Base-by-base conservation (phyloP, 1,140 invertebrate species). In the Trichonephila inaurata region DNA sequence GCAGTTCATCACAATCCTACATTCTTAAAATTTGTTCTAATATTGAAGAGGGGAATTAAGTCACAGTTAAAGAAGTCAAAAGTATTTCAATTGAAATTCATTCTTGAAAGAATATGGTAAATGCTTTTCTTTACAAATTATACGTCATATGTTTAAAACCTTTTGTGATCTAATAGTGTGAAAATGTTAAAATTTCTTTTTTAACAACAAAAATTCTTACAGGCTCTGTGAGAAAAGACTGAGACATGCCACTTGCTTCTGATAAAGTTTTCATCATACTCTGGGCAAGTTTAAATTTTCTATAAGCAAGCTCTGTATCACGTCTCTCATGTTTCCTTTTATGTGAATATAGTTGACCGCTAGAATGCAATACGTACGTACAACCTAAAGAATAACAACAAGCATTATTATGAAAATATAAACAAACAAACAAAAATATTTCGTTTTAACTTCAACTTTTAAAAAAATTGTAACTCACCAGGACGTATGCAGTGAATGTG, bases 401-500 rank as follows among this genome's bases (percentile, higher is more conserved):
- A 86, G 64, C 44, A 72, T 77, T 40, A 93, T 33, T 93, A 33
- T 19, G 5, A 5, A 64, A n/a, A 69, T 24, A 66, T 94, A 44
- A 21, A 40, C 3, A 19, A 24, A 28, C 3, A 24, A 21, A n/a
- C 64, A 51, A 51, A 82, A 61, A 58, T 51, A 85, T 14, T 24
- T 66, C 88, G 14, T 4, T 77, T 19, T 33, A 61, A 33, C 3
- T 44, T 66, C 66, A 85, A 85, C 44, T 40, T 66, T 92, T 8
- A 44, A 86, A 6, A 62, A 69, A 60, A 82, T 58, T 2, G 14
- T 62, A 77, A 51, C 24, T 77, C 93, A 96, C 96, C 98, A 12
- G 98, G 97, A 94, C 99, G 96, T 92, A 99, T 99, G 96, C 99
- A 99, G 96, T 99, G 99, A 91, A 99, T 99, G 96, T 99, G 99